Base-by-base conservation (phyloP, 1,140 invertebrate genomes). In the Drosophila seguyi region DNA sequence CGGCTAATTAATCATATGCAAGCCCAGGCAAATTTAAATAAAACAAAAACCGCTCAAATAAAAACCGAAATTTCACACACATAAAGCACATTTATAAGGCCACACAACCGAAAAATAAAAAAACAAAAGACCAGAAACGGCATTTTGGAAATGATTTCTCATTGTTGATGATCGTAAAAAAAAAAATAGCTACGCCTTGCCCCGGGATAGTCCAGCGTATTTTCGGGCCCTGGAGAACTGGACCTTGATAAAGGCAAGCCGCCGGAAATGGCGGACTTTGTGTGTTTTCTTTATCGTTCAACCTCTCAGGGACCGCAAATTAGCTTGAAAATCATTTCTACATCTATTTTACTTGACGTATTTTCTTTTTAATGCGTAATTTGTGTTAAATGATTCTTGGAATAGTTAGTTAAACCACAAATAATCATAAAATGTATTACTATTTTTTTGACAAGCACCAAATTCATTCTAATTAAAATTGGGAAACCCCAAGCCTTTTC, bases 1-100 rank as follows among this genome's bases (percentile, higher is more conserved):
- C 73, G 75, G 76, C 72, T 87, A 87, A 87, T 87, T 87, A 87
- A 87, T 87, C 83, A 87, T 90, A 87, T 87, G 76, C 83, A 87
- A 79, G 79, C 67, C 57, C 44, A 34, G n/a, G 55, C 34, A 59
- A 56, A 58, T 75, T 79, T 36, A 65, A 78, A 68, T 45, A 55
- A 62, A 68, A 53, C 41, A 73, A 59, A 58, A 82, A 16, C 34
- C 5, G 11, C 25, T 39, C 20, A 66, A 44, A 60, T 14, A 50
- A 65, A 75, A 65, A 53, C 41, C 6, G 16, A 73, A 81, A 57
- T 67, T 77, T 81, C 56, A 81, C 78, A 66, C 65, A 75, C 42
- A 79, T 52, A 63, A 56, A 47, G 42, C 22, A 74, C 38, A 62
- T 31, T 50, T 14, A 27, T 14, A 42, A 16, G 31, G 6, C 27